Percentiles rank a stretch among this genome's conserved stretches.
These are phyloP conservation scores for Agelastica alni DNA, from an alignment of 2,888 invertebrate genomes.

Conservation along the genomic window DNA sequence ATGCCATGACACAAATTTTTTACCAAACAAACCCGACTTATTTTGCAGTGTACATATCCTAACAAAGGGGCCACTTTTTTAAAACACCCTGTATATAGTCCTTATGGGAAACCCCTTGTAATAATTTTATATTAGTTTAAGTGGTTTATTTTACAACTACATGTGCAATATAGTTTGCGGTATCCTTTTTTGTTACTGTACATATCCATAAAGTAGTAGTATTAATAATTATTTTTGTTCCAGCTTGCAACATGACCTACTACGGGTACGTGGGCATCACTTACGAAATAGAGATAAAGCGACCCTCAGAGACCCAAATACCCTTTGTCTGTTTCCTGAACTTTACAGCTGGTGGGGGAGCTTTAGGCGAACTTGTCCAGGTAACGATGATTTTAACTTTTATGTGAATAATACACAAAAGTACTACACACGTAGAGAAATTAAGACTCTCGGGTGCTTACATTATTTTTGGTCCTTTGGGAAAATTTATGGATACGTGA, in stretches of 20 bases:
- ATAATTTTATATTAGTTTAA: no score
- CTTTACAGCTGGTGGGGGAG: constrained; percentile 77
- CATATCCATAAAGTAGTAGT: not conserved
- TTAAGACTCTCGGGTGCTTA: constrained; percentile 11
- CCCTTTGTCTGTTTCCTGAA: constrained; percentile 83
- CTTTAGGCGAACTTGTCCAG: constrained; percentile 79
- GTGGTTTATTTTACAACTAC: no score
- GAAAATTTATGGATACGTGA: constrained; percentile 23
- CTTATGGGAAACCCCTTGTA: no score
- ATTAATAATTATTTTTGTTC: constrained; percentile 46
- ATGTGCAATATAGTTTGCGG: no score
- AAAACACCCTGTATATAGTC: no score
- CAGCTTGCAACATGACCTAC: constrained; percentile 84
- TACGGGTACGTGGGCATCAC: constrained; percentile 81
- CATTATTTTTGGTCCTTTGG: constrained; percentile 16
- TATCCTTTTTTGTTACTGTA: not conserved
- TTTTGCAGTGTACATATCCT: no score
- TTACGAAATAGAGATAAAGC: constrained; percentile 76
- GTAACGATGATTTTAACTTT: constrained; percentile 53
- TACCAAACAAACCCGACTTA: no score
- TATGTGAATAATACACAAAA: constrained; percentile 8
- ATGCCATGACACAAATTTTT: no score
- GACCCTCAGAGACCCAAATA: constrained; percentile 73
- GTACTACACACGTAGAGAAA: constrained; percentile 5
- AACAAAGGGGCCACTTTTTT: no score